Percentiles rank a stretch among this genome's conserved stretches.
These are phyloP conservation scores for Panthera leo DNA, from an alignment of 2,113 vertebrate species.

Conservation along the genomic window DNA sequence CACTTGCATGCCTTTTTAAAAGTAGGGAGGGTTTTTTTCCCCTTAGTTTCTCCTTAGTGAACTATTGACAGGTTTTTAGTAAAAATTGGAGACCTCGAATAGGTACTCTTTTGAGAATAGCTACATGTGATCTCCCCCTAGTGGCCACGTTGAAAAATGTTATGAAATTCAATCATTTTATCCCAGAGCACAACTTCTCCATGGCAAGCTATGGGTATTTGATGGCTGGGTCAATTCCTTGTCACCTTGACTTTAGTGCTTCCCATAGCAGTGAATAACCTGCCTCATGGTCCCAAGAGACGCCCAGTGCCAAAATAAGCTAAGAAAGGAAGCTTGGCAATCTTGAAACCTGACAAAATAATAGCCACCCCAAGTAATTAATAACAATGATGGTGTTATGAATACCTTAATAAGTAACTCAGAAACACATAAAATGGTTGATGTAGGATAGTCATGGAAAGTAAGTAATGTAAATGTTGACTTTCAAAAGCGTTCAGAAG, in stretches of 20 bases:
- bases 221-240: not conserved
- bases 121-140: conserved; percentile 53
- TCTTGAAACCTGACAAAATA: not conserved
- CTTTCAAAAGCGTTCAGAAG: not conserved
- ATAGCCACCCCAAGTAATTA: not conserved
- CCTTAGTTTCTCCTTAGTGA: not conserved
- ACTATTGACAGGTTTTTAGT: not conserved
- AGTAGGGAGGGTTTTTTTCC: not conserved
- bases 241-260: not conserved
- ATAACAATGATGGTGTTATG: not conserved
- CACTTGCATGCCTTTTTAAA: not conserved
- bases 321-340: not conserved
- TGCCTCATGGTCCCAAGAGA: not conserved
- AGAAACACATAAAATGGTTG: not conserved
- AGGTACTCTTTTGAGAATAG: not conserved
- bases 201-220: not conserved
- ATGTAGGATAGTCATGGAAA: not conserved
- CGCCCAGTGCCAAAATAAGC: not conserved
- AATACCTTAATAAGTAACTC: not conserved
- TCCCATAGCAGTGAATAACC: not conserved
- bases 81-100: not conserved
- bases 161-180: not conserved
- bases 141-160: conserved; percentile 44
- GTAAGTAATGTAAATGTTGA: not conserved
- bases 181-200: not conserved